A percentile compares a stretch with the other conserved stretches of the same genome.
Conservation (phyloP, 1,140 invertebrate species). For the Drosophila aff. region DNA sequence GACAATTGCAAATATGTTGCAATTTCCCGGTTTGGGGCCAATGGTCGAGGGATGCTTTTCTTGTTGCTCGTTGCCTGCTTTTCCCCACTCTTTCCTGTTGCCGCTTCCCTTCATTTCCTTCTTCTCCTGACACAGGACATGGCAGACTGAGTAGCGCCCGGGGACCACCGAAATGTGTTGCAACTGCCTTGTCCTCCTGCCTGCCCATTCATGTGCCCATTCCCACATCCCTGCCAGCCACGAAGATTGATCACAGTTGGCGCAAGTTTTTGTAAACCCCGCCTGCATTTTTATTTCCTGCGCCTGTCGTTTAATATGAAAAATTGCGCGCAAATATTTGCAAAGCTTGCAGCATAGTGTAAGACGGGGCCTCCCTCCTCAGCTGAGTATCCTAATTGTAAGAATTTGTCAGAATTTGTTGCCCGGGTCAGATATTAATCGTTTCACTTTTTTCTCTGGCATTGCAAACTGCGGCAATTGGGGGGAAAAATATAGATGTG, state of each 20-base stretch:
- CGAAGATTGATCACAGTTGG: slow-evolving; percentile 80
- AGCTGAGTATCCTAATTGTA: slow-evolving; percentile 60
- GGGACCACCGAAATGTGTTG: slow-evolving; percentile 66
- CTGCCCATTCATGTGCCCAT: neutral
- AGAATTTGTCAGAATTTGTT: slow-evolving; percentile 75
- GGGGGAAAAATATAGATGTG: slow-evolving; percentile 3
- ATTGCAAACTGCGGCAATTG: neutral
- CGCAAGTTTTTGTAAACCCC: slow-evolving; percentile 60
- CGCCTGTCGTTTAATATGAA: slow-evolving; percentile 77
- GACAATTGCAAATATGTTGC: slow-evolving; percentile 82
- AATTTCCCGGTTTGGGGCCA: slow-evolving; percentile 64
- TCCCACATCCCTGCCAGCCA: slow-evolving; percentile 22
- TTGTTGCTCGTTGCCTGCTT: slow-evolving; percentile 4
- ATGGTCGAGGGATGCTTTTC: slow-evolving; percentile 25
- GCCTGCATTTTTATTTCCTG: slow-evolving; percentile 76
- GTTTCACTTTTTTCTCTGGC: slow-evolving; percentile 4
- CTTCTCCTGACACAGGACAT: slow-evolving; percentile 42
- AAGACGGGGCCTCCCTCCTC: neutral
- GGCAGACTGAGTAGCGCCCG: slow-evolving; percentile 51
- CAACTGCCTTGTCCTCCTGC: slow-evolving; percentile 46
- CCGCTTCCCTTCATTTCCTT: neutral
- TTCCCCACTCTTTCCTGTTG: slow-evolving; percentile 3
- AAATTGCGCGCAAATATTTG: slow-evolving; percentile 79
- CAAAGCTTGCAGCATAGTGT: slow-evolving; percentile 40
- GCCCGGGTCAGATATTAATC: slow-evolving; percentile 66